phyloP scores from a whole-genome alignment of 2,113 vertebrate genomes.

The Oostethus manadensis region DNA sequence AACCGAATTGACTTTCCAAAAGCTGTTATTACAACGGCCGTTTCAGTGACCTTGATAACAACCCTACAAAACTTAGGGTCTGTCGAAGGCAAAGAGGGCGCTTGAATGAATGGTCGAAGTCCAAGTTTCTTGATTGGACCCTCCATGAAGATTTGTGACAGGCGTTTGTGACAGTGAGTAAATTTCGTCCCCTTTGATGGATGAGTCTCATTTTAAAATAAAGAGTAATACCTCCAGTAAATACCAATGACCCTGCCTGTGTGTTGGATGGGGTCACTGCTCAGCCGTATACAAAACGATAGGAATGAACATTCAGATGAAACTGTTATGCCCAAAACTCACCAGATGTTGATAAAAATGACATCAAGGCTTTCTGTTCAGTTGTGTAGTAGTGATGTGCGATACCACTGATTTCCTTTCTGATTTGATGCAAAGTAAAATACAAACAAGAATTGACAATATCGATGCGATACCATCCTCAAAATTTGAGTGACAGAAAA shows the following conservation, averaged over 20 bases:
- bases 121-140: not conserved
- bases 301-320: too few relatives aligned
- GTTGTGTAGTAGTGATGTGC: too few relatives aligned
- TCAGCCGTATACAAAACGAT: too few relatives aligned
- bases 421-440: too few relatives aligned
- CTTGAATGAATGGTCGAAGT: not conserved
- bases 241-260: not conserved
- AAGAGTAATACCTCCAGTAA: not conserved
- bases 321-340: too few relatives aligned
- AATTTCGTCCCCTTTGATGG: conserved; percentile 3
- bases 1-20: not conserved
- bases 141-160: not conserved
- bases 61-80: not conserved
- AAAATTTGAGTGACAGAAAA: too few relatives aligned
- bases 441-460: too few relatives aligned
- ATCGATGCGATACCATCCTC: too few relatives aligned
- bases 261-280: too few relatives aligned
- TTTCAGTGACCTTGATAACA: conserved; percentile 5
- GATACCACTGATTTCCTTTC: too few relatives aligned
- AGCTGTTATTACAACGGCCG: not conserved
- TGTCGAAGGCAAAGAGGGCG: conserved; percentile 1
- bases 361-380: too few relatives aligned
- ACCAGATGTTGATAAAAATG: too few relatives aligned
- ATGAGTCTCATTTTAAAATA: conserved; percentile 1
- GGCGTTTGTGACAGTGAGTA: not conserved